Percentiles rank a stretch among this genome's conserved stretches.
Evolutionary conservation across 1,140 invertebrate species (phyloP).

Genomic region (Zaprionus capensis): DNA sequence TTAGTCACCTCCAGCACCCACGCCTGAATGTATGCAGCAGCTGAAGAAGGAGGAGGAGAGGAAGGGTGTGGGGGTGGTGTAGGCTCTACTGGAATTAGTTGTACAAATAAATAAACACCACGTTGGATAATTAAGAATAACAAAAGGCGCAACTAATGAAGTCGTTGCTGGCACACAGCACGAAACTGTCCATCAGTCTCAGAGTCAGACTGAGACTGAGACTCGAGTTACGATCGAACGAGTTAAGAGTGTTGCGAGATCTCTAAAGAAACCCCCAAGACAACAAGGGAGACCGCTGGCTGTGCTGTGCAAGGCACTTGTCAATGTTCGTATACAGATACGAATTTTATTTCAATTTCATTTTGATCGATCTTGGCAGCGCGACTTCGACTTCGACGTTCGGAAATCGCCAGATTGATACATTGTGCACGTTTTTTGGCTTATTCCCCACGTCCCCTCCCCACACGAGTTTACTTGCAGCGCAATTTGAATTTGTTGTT

Average conservation of each 20-base stretch:
- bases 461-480: constrained; percentile 68
- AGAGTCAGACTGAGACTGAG: no score
- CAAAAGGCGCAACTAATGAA: constrained; percentile 77
- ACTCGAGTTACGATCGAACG: no score
- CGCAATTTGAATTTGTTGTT: constrained; percentile 75
- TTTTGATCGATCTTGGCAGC: constrained; percentile 78
- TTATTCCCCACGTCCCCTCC: constrained; percentile 37
- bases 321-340: constrained; percentile 73
- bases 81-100: constrained; percentile 67
- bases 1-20: constrained; percentile 26
- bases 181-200: constrained; percentile 40
- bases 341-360: constrained; percentile 81
- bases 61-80: neutral
- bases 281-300: constrained; percentile 46
- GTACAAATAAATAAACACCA: constrained; percentile 70
- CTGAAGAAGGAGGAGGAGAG: no score
- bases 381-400: constrained; percentile 2
- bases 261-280: constrained; percentile 3
- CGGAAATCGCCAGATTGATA: constrained; percentile 81
- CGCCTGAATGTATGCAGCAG: constrained; percentile 31
- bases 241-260: no score
- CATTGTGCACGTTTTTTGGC: constrained; percentile 83
- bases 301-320: constrained; percentile 63
- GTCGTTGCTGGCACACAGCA: constrained; percentile 39
- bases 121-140: constrained; percentile 78